These are phyloP conservation scores for Ochropleura plecta DNA, from an alignment of 2,888 invertebrate genomes.

Conservation along the genomic window DNA sequence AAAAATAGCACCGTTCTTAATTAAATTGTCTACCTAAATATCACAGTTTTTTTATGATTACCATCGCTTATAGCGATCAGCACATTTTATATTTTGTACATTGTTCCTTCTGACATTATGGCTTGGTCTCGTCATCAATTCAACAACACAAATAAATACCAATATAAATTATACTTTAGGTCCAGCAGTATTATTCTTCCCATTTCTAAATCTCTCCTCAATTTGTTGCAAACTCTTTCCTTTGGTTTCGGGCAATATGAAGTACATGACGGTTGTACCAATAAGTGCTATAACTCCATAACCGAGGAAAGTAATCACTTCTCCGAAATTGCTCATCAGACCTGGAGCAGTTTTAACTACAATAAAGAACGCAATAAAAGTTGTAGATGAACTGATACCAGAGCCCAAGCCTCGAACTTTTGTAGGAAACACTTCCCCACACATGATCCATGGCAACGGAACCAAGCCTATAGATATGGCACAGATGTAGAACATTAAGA, in stretches of 20 bases:
- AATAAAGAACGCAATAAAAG: slow-evolving; percentile 92
- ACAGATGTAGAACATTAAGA: slow-evolving; percentile 90
- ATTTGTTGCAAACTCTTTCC: slow-evolving; percentile 93
- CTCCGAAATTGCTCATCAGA: slow-evolving; percentile 90
- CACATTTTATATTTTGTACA: slow-evolving; percentile 64
- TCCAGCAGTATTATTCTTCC: slow-evolving; percentile 69
- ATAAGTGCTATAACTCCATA: slow-evolving; percentile 91
- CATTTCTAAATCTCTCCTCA: slow-evolving; percentile 89
- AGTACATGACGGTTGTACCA: slow-evolving; percentile 91
- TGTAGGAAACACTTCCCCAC: slow-evolving; percentile 93
- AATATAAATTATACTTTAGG: slow-evolving; percentile 68
- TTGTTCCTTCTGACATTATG: slow-evolving; percentile 34
- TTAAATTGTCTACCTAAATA: slow-evolving; percentile 80
- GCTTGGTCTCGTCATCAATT: slow-evolving; percentile 32
- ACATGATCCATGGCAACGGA: slow-evolving; percentile 94
- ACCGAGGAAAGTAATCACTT: slow-evolving; percentile 91
- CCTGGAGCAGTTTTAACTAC: slow-evolving; percentile 93
- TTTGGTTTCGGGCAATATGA: slow-evolving; percentile 93
- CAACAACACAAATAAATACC: background rate
- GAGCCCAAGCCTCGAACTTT: slow-evolving; percentile 92
- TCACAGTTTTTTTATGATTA: slow-evolving; percentile 80
- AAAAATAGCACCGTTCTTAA: slow-evolving; percentile 52
- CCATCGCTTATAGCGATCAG: slow-evolving; percentile 75
- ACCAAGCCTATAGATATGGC: slow-evolving; percentile 91
- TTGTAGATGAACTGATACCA: slow-evolving; percentile 92